Conservation (phyloP, 2,113 vertebrate species). For the Oceanites oceanicus region DNA sequence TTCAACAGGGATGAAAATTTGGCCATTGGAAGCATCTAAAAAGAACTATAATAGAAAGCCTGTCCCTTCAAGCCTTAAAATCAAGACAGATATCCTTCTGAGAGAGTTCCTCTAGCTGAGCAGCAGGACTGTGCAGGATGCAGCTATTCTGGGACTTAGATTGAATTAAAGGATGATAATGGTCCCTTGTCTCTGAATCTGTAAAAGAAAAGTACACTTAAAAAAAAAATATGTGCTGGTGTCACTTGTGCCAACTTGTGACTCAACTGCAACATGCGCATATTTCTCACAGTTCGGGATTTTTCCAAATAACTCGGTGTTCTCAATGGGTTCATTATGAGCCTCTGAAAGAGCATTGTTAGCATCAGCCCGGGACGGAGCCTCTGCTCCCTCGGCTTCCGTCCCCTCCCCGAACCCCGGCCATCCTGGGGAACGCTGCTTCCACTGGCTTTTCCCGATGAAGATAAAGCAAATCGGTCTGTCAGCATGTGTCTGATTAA, state of each 20-base stretch:
- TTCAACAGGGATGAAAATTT: not conserved
- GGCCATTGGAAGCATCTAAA: not conserved
- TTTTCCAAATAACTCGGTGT: not conserved
- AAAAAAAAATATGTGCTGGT: not conserved
- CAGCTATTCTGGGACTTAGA: not conserved
- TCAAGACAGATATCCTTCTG: not conserved
- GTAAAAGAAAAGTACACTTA: not conserved
- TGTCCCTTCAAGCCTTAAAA: not conserved
- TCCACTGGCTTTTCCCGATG: not conserved
- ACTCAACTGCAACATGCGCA: not conserved
- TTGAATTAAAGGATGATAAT: not conserved
- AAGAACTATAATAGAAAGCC: not conserved
- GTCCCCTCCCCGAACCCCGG: not conserved
- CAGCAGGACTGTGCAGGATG: not conserved
- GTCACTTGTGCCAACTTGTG: constrained; percentile 9
- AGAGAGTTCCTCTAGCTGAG: not conserved
- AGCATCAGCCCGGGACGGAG: not conserved
- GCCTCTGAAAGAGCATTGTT: not conserved
- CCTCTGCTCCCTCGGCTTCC: not conserved
- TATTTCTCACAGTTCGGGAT: not conserved
- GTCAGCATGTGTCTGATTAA: not conserved
- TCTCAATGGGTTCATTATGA: constrained; percentile 19
- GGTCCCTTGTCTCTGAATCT: not conserved
- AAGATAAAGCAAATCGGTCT: not conserved
- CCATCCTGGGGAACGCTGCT: accelerated